A percentile compares a stretch with the other conserved stretches of the same genome.
Conservation (phyloP, 1,140 invertebrate species). For the Leptopilina boulardi region DNA sequence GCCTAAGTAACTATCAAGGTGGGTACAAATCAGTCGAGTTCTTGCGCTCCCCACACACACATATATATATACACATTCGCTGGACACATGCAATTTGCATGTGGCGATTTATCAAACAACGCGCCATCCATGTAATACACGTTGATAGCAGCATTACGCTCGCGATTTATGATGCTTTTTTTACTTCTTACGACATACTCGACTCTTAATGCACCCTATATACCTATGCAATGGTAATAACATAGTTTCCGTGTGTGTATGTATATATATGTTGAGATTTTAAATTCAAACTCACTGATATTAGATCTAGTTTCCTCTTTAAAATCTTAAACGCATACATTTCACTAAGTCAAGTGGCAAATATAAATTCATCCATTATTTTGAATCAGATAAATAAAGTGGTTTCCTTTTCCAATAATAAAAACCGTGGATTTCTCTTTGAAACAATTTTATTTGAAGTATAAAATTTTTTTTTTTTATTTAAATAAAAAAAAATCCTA, state of each 20-base stretch:
- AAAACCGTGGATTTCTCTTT: too few species aligned
- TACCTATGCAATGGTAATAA: constrained; percentile 45
- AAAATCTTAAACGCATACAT: background rate
- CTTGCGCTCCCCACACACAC: constrained; percentile 49
- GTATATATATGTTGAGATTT: background rate
- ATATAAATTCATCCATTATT: background rate
- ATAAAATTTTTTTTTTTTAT: background rate
- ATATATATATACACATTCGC: too few species aligned
- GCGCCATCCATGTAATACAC: constrained; percentile 74
- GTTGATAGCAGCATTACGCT: constrained; percentile 74
- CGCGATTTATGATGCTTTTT: constrained; percentile 69
- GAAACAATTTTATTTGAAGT: too few species aligned
- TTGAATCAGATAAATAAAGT: background rate
- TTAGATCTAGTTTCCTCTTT: constrained; percentile 9
- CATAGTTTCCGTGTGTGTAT: constrained; percentile 37
- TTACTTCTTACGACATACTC: constrained; percentile 48
- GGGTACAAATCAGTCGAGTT: constrained; percentile 53
- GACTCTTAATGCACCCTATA: constrained; percentile 35
- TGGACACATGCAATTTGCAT: constrained; percentile 68
- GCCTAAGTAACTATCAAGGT: constrained; percentile 52
- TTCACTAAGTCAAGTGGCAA: background rate
- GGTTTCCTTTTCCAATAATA: background rate
- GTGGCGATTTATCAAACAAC: constrained; percentile 74
- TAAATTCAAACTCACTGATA: background rate
- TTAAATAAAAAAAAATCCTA: too few species aligned